A percentile compares a stretch with the other conserved stretches of the same genome.
Evolutionary conservation across 2,797 vertebrate species (phyloP).

Genomic region (Lateolabrax maculatus): DNA sequence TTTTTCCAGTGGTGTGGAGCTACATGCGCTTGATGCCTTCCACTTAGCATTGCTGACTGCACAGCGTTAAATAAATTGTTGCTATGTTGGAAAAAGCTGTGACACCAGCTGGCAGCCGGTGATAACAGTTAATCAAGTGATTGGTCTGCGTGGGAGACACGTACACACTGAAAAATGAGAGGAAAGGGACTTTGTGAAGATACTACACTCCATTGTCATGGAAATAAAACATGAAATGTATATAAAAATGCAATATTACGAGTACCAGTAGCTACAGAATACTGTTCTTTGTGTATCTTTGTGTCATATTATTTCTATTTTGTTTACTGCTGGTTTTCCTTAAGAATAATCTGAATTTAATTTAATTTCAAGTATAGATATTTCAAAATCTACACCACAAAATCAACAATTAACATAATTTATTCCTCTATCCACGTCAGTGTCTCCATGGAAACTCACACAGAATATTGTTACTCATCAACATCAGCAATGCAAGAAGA

Average conservation of each 20-base stretch:
- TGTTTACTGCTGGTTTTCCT: conserved; percentile 24
- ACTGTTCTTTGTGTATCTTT: neutral
- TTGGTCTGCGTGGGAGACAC: conserved; percentile 9
- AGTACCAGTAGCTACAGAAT: conserved; percentile 15
- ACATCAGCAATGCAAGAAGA: conserved; percentile 61
- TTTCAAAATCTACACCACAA: conserved; percentile 11
- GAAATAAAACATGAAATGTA: conserved; percentile 19
- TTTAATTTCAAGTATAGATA: conserved; percentile 24
- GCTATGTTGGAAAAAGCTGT: conserved; percentile 57
- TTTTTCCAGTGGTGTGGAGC: conserved; percentile 15
- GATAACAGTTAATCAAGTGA: conserved; percentile 34
- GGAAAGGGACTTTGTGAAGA: conserved; percentile 9
- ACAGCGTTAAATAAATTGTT: conserved; percentile 43
- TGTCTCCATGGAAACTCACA: neutral
- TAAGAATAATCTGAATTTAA: too few species aligned
- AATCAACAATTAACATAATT: conserved; percentile 15
- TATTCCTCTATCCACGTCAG: conserved; percentile 9
- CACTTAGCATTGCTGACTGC: conserved; percentile 13
- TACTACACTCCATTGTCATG: neutral
- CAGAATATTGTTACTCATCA: conserved; percentile 66
- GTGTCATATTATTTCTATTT: conserved; percentile 28
- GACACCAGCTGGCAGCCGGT: conserved; percentile 47
- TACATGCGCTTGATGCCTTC: conserved; percentile 6
- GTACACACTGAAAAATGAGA: conserved; percentile 14
- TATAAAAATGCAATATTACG: conserved; percentile 1